Percentiles rank a stretch among this genome's conserved stretches.
These are phyloP conservation scores for Zaprionus ornatus DNA, from an alignment of 1,140 invertebrate species.

Conservation along the genomic window DNA sequence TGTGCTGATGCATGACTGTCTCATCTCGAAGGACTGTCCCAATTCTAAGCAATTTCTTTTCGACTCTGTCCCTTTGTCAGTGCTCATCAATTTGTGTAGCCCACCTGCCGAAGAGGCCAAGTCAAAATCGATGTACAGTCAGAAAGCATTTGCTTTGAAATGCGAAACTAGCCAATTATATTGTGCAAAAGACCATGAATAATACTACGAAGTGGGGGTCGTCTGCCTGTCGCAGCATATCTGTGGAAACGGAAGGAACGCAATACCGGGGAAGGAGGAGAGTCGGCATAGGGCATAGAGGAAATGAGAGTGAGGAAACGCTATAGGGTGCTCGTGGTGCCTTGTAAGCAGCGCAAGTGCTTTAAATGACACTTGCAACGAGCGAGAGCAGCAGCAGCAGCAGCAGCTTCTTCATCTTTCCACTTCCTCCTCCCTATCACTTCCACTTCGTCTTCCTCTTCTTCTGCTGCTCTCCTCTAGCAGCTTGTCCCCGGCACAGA, in stretches of 20 bases:
- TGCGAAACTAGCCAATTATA: conserved; percentile 70
- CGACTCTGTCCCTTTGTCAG: conserved; percentile 6
- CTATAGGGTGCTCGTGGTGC: conserved; percentile 19
- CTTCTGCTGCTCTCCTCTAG: background rate
- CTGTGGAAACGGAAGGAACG: conserved; percentile 7
- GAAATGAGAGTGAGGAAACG: conserved; percentile 21
- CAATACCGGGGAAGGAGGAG: background rate
- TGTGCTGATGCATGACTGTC: conserved; percentile 21
- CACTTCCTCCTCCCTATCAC: background rate
- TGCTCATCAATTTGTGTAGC: conserved; percentile 20
- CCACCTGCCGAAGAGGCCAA: background rate
- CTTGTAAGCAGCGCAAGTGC: conserved; percentile 28
- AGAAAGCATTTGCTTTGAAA: conserved; percentile 25
- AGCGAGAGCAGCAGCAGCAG: conserved; percentile 24
- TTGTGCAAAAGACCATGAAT: conserved; percentile 68
- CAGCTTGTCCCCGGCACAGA: conserved; percentile 73
- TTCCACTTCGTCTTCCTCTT: background rate
- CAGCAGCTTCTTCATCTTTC: too few relatives aligned
- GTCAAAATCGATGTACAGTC: background rate
- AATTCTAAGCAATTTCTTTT: background rate
- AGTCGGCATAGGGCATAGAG: background rate
- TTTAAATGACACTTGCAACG: conserved; percentile 40
- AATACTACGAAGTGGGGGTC: conserved; percentile 38
- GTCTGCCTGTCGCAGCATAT: background rate
- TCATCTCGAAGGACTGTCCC: conserved; percentile 7